Conservation (phyloP, 2,797 vertebrate genomes). For the Coregonus ussuriensis region DNA sequence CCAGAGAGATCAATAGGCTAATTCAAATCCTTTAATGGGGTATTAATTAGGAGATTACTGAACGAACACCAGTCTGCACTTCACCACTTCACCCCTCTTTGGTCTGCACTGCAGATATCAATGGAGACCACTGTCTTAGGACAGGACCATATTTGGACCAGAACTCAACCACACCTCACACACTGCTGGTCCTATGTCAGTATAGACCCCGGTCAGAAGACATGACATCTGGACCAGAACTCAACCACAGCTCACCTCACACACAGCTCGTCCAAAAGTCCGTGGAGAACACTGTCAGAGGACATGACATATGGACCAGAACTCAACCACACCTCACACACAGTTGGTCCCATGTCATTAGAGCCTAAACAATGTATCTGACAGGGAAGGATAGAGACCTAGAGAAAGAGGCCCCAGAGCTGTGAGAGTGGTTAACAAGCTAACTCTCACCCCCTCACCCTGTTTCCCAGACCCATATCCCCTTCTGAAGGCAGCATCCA, state of each 20-base stretch:
- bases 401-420: background rate
- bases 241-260: background rate
- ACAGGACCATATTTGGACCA: background rate
- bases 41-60: conserved; percentile 49
- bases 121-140: background rate
- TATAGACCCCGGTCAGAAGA: background rate
- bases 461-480: background rate
- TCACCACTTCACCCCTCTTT: conserved; percentile 2
- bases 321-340: background rate
- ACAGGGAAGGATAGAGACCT: background rate
- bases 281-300: background rate
- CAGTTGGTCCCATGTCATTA: background rate
- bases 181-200: background rate
- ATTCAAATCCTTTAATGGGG: conserved; percentile 42
- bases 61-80: conserved; percentile 15
- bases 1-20: conserved; percentile 39
- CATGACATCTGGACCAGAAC: background rate
- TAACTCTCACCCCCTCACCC: no score
- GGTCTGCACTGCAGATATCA: conserved; percentile 9
- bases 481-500: background rate
- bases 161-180: background rate
- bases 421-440: background rate
- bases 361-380: background rate
- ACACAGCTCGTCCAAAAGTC: background rate
- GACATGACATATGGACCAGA: background rate